phyloP scores from a whole-genome alignment of 2,113 vertebrate genomes.

The Panurus biarmicus region DNA sequence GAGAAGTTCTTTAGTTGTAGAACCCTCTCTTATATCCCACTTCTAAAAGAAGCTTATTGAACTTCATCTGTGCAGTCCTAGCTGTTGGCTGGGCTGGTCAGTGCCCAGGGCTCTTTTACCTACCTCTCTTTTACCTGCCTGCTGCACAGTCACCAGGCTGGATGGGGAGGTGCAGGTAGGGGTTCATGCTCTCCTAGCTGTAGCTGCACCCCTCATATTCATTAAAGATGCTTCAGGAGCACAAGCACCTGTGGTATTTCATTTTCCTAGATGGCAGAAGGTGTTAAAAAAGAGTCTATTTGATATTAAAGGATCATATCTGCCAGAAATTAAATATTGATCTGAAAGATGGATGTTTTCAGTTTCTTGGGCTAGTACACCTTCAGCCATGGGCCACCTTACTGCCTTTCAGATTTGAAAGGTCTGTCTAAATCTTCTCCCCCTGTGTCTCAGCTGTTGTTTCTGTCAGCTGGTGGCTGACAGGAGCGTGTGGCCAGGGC shows the following conservation, averaged over 20 bases:
- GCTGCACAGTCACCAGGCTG: neutral
- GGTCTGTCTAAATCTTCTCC: neutral
- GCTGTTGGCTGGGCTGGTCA: neutral
- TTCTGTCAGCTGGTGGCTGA: neutral
- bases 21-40: neutral
- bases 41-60: neutral
- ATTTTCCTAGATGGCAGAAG: neutral
- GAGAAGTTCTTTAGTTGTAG: too few relatives aligned
- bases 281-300: neutral
- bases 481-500: neutral
- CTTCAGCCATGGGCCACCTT: neutral
- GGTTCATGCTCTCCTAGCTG: neutral
- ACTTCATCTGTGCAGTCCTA: neutral
- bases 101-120: neutral
- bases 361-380: neutral
- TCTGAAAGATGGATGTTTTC: neutral
- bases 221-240: neutral
- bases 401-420: neutral
- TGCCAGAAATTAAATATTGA: neutral
- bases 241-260: neutral
- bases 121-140: neutral
- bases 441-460: neutral
- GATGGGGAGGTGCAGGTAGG: neutral
- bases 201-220: neutral
- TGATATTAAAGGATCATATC: neutral